Conservation (phyloP, 2,113 vertebrate species). For the Ursus arctos region DNA sequence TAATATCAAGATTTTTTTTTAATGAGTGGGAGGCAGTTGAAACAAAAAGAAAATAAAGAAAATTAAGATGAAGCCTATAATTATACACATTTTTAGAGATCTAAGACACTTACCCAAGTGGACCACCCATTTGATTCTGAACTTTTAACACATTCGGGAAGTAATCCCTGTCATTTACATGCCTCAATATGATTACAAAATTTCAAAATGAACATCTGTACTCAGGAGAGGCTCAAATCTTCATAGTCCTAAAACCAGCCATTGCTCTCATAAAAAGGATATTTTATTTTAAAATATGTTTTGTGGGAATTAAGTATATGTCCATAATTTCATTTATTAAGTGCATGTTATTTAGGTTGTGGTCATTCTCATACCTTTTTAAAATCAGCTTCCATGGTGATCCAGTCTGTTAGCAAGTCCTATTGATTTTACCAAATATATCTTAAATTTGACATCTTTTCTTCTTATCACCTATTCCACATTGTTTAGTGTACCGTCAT, state of each 20-base stretch:
- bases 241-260: slow-evolving; percentile 10
- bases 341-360: neutral
- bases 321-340: neutral
- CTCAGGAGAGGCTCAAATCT: neutral
- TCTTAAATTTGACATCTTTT: slow-evolving; percentile 24
- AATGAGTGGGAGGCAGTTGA: neutral
- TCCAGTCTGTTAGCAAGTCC: neutral
- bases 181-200: neutral
- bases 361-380: slow-evolving; percentile 1
- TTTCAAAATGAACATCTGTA: neutral
- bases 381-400: neutral
- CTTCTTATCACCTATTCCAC: neutral
- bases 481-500: neutral
- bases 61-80: neutral
- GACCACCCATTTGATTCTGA: neutral
- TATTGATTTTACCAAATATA: neutral
- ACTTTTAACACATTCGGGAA: neutral
- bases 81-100: neutral
- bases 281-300: neutral
- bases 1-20: slow-evolving; percentile 18
- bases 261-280: neutral
- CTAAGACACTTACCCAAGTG: neutral
- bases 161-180: neutral
- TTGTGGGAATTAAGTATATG: neutral
- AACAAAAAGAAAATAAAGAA: slow-evolving; percentile 21